Evolutionary conservation across 2,888 invertebrate species (phyloP).

Genomic region (Temnothorax rugatulus): DNA sequence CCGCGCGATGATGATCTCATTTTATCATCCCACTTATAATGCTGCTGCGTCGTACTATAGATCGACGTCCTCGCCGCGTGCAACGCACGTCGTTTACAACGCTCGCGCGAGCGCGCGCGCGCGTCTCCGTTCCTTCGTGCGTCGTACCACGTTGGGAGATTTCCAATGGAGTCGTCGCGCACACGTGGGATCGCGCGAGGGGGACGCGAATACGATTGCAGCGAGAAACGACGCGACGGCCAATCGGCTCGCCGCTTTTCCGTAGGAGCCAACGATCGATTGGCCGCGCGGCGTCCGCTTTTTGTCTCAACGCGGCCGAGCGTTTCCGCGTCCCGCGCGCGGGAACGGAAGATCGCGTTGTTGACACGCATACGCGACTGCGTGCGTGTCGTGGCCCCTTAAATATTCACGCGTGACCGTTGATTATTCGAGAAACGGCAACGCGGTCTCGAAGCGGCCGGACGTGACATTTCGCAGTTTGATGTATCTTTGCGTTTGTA

Average conservation of each 20-base stretch:
- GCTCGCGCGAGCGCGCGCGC: not conserved
- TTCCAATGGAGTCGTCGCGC: not conserved
- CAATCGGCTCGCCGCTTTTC: not conserved
- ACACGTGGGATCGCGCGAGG: constrained; percentile 10
- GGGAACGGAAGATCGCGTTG: not conserved
- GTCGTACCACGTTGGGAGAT: constrained; percentile 24
- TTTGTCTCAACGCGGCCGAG: not conserved
- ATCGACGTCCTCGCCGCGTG: constrained; percentile 62
- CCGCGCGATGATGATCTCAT: constrained; percentile 83
- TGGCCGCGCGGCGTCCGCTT: not conserved
- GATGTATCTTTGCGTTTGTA: not conserved
- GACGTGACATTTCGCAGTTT: not conserved
- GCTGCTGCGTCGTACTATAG: constrained; percentile 62
- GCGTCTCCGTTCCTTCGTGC: not conserved
- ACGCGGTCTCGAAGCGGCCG: not conserved
- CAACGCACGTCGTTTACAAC: constrained; percentile 56
- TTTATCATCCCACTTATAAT: constrained; percentile 81
- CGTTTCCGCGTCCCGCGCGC: not conserved
- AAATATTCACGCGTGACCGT: constrained; percentile 11
- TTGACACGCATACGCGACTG: too few species aligned
- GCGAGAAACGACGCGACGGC: not conserved
- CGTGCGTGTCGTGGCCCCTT: not conserved
- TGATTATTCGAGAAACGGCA: not conserved
- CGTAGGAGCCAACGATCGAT: not conserved
- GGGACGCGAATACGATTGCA: not conserved